Percentiles rank a stretch among this genome's conserved stretches.
phyloP scores from a whole-genome alignment of 2,888 invertebrate species.

The Eueremaeus valkanovi region DNA sequence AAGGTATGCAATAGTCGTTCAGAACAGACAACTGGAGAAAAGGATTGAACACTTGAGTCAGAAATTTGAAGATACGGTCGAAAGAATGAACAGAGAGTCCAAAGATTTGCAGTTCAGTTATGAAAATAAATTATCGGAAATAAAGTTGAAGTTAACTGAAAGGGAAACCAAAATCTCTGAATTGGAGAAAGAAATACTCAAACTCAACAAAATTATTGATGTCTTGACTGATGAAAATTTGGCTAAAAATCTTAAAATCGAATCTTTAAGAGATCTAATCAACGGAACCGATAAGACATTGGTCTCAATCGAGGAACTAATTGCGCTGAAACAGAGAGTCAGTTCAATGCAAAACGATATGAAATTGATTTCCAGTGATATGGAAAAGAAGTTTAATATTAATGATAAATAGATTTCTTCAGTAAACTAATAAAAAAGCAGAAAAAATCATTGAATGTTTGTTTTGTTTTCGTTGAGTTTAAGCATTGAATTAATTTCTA shows the following conservation, averaged over 20 bases:
- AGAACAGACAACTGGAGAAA: slow-evolving; percentile 14
- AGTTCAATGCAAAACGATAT: slow-evolving; percentile 20
- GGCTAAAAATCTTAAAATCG: not conserved
- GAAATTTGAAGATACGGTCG: not conserved
- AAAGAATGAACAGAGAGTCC: not conserved
- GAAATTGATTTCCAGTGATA: slow-evolving; percentile 12
- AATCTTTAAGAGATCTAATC: slow-evolving; percentile 10
- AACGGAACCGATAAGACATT: slow-evolving; percentile 27
- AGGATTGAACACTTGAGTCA: not conserved
- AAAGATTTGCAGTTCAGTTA: not conserved
- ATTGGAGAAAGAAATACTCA: not conserved
- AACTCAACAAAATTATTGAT: slow-evolving; percentile 1
- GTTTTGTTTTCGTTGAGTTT: not conserved
- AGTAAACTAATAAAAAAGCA: not conserved
- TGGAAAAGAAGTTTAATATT: slow-evolving; percentile 20
- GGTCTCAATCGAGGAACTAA: not conserved
- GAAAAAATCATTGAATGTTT: not conserved
- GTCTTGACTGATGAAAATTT: not conserved
- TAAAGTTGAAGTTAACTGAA: not conserved
- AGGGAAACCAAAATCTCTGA: not conserved
- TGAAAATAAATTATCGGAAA: not conserved
- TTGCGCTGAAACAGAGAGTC: slow-evolving; percentile 1
- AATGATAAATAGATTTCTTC: not conserved
- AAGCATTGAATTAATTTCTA: no score
- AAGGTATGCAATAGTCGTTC: slow-evolving; percentile 17